phyloP scores from a whole-genome alignment of 2,113 vertebrate species.

The Rhombomys opimus region DNA sequence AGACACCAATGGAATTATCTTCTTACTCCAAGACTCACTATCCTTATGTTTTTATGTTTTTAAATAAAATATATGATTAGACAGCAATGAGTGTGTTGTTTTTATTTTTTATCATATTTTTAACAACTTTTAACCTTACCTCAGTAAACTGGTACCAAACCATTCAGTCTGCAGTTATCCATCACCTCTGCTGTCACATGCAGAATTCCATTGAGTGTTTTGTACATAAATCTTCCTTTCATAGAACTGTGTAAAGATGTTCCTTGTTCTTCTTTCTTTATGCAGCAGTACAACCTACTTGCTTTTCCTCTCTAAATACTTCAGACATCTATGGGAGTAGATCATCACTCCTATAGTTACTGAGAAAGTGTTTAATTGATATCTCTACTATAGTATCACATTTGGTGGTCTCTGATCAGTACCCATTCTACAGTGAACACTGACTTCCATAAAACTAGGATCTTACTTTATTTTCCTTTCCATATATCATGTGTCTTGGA shows the following conservation, averaged over 20 bases:
- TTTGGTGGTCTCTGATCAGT: neutral
- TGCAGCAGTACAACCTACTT: neutral
- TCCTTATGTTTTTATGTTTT: neutral
- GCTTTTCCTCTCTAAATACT: neutral
- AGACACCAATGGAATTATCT: neutral
- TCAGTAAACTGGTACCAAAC: neutral
- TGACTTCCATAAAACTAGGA: neutral
- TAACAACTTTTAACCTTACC: neutral
- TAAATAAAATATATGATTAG: neutral
- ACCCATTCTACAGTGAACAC: neutral
- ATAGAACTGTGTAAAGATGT: neutral
- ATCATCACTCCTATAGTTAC: neutral
- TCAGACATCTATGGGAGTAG: neutral
- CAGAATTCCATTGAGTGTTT: neutral
- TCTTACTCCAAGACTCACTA: neutral
- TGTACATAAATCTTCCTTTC: neutral
- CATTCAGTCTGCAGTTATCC: neutral
- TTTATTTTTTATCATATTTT: neutral
- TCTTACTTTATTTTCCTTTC: neutral
- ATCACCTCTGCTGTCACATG: neutral
- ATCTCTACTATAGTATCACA: neutral
- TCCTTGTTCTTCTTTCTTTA: neutral
- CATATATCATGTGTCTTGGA: neutral
- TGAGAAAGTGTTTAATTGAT: neutral
- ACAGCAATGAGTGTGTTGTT: neutral